A percentile compares a stretch with the other conserved stretches of the same genome.
phyloP scores from a whole-genome alignment of 2,113 vertebrate species.

The Trichechus manatus region DNA sequence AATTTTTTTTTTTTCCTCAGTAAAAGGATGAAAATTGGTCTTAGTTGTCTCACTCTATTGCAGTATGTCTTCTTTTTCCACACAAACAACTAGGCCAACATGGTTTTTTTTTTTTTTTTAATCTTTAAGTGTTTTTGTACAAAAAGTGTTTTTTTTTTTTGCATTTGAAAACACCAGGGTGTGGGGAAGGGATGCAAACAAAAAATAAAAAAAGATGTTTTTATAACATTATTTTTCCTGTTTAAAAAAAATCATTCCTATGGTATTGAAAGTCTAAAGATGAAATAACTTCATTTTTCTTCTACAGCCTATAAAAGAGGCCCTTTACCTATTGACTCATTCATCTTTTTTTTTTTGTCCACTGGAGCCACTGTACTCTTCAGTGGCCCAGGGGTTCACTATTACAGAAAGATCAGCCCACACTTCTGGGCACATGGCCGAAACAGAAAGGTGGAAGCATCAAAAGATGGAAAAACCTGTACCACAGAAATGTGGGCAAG shows the following conservation, averaged over 20 bases:
- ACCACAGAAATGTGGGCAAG: slow-evolving; percentile 32
- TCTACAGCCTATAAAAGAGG: slow-evolving; percentile 51
- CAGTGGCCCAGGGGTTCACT: slow-evolving; percentile 42
- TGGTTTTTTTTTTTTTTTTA: slow-evolving; percentile 65
- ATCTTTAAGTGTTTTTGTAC: slow-evolving; percentile 87
- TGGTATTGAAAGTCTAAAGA: slow-evolving; percentile 78
- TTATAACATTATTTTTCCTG: slow-evolving; percentile 78
- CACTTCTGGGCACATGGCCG: slow-evolving; percentile 49
- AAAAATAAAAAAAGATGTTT: slow-evolving; percentile 49
- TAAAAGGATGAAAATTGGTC: slow-evolving; percentile 81
- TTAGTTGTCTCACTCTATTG: slow-evolving; percentile 63
- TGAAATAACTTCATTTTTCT: slow-evolving; percentile 70
- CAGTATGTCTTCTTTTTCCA: not conserved
- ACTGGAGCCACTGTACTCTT: slow-evolving; percentile 38
- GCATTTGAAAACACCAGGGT: slow-evolving; percentile 75
- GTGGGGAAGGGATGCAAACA: slow-evolving; percentile 69
- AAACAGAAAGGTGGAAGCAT: slow-evolving; percentile 54
- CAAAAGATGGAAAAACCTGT: slow-evolving; percentile 43
- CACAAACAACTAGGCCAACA: slow-evolving; percentile 65
- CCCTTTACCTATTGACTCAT: not conserved
- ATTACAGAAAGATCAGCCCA: slow-evolving; percentile 2
- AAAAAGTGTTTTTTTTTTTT: slow-evolving; percentile 83
- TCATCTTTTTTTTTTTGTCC: not conserved
- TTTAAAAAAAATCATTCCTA: slow-evolving; percentile 72
- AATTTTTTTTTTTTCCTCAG: slow-evolving; percentile 84